Evolutionary conservation across 2,888 invertebrate genomes (phyloP).

Genomic region (Anthrax anthrax): DNA sequence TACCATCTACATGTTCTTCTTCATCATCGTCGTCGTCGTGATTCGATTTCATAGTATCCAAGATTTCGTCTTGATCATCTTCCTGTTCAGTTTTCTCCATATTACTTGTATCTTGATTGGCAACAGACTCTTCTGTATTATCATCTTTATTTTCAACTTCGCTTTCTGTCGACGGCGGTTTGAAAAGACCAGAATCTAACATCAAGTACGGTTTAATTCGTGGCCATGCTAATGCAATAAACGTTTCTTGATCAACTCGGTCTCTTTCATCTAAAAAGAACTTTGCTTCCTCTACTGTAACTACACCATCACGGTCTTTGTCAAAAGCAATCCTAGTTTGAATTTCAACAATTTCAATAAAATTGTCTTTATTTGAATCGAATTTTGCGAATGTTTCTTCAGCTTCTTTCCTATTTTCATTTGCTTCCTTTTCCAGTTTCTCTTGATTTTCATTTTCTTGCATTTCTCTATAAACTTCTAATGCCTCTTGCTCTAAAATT

Average conservation of each 20-base stretch:
- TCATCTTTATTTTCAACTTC: conserved; percentile 25
- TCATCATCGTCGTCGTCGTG: conserved; percentile 23
- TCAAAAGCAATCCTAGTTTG: conserved; percentile 68
- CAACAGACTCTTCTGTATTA: conserved; percentile 20
- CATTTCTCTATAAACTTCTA: conserved; percentile 58
- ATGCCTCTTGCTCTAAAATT: conserved; percentile 54
- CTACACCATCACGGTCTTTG: conserved; percentile 74
- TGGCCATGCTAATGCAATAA: conserved; percentile 56
- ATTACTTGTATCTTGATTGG: conserved; percentile 16
- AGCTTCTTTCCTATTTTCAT: conserved; percentile 46
- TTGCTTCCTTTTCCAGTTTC: conserved; percentile 43
- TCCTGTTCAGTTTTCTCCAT: conserved; percentile 15
- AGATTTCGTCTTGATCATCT: conserved; percentile 16
- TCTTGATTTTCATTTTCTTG: conserved; percentile 48
- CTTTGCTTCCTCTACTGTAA: conserved; percentile 75
- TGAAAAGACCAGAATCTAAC: conserved; percentile 57
- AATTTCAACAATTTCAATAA: conserved; percentile 52
- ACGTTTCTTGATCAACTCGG: conserved; percentile 52
- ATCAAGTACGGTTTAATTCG: conserved; percentile 64
- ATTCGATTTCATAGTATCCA: conserved; percentile 32
- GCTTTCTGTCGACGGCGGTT: conserved; percentile 36
- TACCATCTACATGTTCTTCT: neutral
- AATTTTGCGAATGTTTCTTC: conserved; percentile 57
- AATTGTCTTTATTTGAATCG: conserved; percentile 69
- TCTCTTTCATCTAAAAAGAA: conserved; percentile 55